Percentiles rank a stretch among this genome's conserved stretches.
Conservation (phyloP, 2,888 invertebrate species). For the Blomia tropicalis region DNA sequence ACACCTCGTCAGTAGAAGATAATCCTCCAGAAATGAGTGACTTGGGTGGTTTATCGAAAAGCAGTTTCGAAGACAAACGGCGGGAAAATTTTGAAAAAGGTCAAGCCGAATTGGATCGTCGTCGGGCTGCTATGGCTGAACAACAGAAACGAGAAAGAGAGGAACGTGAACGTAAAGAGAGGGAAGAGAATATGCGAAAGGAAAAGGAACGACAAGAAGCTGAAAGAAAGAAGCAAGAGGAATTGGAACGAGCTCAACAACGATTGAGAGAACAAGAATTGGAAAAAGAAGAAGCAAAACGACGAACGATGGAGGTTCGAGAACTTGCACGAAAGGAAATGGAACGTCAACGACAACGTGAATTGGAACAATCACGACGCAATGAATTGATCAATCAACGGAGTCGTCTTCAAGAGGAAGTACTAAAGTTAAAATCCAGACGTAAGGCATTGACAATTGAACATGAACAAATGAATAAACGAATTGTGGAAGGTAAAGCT, state of each 20-base stretch:
- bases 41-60: neutral
- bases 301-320: conserved; percentile 56
- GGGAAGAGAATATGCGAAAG: conserved; percentile 70
- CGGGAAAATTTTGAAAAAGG: conserved; percentile 95
- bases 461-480: conserved; percentile 49
- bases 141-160: conserved; percentile 77
- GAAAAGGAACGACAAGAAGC: conserved; percentile 45
- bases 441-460: conserved; percentile 64
- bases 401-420: conserved; percentile 66
- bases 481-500: conserved; percentile 59
- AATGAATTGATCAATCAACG: conserved; percentile 71
- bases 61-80: conserved; percentile 83
- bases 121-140: conserved; percentile 72
- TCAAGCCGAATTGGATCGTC: conserved; percentile 82
- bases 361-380: conserved; percentile 83
- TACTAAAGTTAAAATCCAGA: conserved; percentile 66
- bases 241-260: conserved; percentile 61
- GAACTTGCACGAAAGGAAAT: conserved; percentile 53
- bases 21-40: conserved; percentile 2
- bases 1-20: conserved; percentile 9
- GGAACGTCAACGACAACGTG: conserved; percentile 81
- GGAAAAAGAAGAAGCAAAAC: conserved; percentile 52
- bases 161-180: conserved; percentile 77
- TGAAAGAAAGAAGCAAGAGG: conserved; percentile 65
- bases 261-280: conserved; percentile 57